A percentile compares a stretch with the other conserved stretches of the same genome.
phyloP scores from a whole-genome alignment of 2,888 invertebrate genomes.

The Psylliodes chrysocephalus region DNA sequence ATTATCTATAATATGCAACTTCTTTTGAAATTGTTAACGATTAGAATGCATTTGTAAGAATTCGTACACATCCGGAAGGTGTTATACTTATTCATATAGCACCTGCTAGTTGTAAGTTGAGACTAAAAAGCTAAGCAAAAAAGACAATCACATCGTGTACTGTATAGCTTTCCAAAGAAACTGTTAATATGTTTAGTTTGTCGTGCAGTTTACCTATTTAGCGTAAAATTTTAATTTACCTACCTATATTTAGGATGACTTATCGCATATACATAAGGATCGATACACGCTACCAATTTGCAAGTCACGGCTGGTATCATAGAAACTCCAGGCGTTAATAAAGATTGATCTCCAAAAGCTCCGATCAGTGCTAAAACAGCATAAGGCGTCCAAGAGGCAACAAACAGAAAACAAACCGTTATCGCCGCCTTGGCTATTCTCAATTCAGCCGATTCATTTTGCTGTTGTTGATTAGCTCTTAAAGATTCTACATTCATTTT shows the following conservation, averaged over 20 bases:
- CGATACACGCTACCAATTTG: slow-evolving; percentile 90
- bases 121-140: no score
- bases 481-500: slow-evolving; percentile 92
- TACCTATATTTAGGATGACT: slow-evolving; percentile 90
- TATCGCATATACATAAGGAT: slow-evolving; percentile 91
- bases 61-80: no score
- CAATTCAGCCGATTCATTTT: slow-evolving; percentile 80
- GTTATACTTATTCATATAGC: no score
- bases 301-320: slow-evolving; percentile 90
- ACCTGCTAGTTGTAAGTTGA: no score
- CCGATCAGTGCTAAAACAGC: slow-evolving; percentile 85
- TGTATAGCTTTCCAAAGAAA: no score
- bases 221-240: background rate
- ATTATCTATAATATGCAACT: no score
- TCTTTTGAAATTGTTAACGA: no score
- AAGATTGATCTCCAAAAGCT: slow-evolving; percentile 79
- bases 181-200: no score
- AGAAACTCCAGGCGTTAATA: slow-evolving; percentile 80
- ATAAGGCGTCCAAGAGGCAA: slow-evolving; percentile 92
- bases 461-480: slow-evolving; percentile 74
- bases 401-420: slow-evolving; percentile 85
- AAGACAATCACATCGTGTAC: no score
- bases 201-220: no score
- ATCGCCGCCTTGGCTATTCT: slow-evolving; percentile 90
- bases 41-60: no score